These are phyloP conservation scores for Brachionus plicatilis DNA, from an alignment of 1,140 invertebrate species.

Conservation along the genomic window DNA sequence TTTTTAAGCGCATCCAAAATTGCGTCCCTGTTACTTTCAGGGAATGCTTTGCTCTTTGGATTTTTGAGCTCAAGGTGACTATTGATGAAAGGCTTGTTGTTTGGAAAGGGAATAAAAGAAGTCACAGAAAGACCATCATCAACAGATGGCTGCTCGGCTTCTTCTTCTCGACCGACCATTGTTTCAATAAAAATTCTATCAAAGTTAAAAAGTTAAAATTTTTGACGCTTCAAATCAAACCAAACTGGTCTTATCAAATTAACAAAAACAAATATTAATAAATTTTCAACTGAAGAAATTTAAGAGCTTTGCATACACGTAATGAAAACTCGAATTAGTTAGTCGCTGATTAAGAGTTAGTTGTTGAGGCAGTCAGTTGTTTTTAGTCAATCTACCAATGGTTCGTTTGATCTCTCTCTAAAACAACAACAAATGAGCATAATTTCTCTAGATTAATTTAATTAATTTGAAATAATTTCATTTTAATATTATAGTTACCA, in stretches of 20 bases:
- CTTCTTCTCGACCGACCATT: constrained; percentile 1
- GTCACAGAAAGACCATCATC: background rate
- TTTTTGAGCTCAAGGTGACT: background rate
- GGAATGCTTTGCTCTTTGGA: background rate
- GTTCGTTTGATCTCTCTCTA: background rate
- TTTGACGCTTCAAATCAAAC: background rate
- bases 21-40: background rate
- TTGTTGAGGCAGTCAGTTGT: background rate
- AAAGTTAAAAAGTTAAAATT: background rate
- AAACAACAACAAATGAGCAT: constrained; percentile 15
- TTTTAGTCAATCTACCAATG: background rate
- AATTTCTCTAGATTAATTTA: constrained; percentile 27
- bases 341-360: background rate
- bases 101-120: background rate
- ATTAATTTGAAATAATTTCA: constrained; percentile 25
- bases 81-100: background rate
- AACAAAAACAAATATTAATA: background rate
- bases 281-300: background rate
- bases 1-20: background rate
- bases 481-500: constrained; percentile 20
- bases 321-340: background rate
- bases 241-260: background rate
- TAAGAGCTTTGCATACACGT: background rate
- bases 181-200: background rate
- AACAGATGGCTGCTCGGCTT: background rate